These are phyloP conservation scores for Sminthurinus aureus DNA, from an alignment of 2,888 invertebrate genomes.

Conservation along the genomic window DNA sequence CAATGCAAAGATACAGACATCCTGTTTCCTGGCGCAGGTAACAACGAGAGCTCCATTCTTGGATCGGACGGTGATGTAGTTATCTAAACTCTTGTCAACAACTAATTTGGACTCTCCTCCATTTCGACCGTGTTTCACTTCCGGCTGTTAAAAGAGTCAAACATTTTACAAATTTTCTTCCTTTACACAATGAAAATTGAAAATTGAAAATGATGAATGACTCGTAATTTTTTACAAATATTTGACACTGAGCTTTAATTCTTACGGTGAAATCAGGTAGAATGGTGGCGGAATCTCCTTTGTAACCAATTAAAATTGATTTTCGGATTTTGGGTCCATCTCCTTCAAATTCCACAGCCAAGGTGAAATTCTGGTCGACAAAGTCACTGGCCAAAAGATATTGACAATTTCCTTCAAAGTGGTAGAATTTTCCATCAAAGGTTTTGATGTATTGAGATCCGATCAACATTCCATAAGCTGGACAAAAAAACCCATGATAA, in stretches of 20 bases:
- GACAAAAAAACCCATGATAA: not conserved
- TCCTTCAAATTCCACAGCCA: conserved; percentile 72
- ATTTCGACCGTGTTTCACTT: conserved; percentile 11
- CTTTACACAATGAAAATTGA: no score
- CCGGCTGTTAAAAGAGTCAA: conserved; percentile 61
- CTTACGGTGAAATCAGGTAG: conserved; percentile 71
- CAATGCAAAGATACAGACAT: conserved; percentile 75
- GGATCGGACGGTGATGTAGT: conserved; percentile 61
- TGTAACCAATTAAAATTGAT: conserved; percentile 75
- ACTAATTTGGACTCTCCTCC: conserved; percentile 40
- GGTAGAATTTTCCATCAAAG: conserved; percentile 83
- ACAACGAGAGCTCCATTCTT: conserved; percentile 71
- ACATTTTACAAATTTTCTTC: no score
- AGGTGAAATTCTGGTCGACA: conserved; percentile 84
- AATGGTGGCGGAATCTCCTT: conserved; percentile 72
- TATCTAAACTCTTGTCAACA: conserved; percentile 55
- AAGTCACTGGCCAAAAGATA: conserved; percentile 86
- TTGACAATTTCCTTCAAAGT: conserved; percentile 81
- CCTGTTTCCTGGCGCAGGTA: conserved; percentile 70
- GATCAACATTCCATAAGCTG: not conserved
- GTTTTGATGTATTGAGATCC: conserved; percentile 79
- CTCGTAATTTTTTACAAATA: not conserved
- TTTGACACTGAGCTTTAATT: not conserved
- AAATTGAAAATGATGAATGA: no score
- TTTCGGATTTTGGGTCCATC: conserved; percentile 71